Evolutionary conservation across 1,140 invertebrate species (phyloP).

Genomic region (Bombus sibiricus): DNA sequence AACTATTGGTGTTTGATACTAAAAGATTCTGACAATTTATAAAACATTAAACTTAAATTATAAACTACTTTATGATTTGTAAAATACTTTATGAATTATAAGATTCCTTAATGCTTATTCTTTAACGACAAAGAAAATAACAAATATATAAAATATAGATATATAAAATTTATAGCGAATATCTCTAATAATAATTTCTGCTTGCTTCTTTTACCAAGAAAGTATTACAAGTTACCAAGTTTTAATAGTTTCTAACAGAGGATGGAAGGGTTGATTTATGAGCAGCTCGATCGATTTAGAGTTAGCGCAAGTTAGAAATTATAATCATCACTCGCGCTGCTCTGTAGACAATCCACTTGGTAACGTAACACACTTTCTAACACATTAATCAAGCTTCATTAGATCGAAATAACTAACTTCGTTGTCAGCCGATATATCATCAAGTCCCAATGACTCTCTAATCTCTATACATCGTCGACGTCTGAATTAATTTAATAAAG

Average conservation of each 20-base stretch:
- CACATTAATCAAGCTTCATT: constrained; percentile 30
- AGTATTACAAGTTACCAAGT: not conserved
- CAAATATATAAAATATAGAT: too few relatives aligned
- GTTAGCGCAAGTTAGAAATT: not conserved
- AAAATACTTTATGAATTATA: too few relatives aligned
- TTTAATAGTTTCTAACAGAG: not conserved
- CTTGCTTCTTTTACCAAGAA: not conserved
- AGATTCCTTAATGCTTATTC: too few relatives aligned
- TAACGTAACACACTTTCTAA: constrained; percentile 19
- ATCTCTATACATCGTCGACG: not conserved
- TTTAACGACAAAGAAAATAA: too few relatives aligned
- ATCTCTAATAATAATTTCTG: not conserved
- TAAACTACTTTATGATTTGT: too few relatives aligned
- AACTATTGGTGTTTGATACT: too few relatives aligned
- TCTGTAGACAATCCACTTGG: not conserved
- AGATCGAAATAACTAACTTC: constrained; percentile 23
- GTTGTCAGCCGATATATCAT: constrained; percentile 21
- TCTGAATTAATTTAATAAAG: constrained; percentile 30
- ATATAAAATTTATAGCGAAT: too few relatives aligned
- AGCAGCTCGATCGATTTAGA: not conserved
- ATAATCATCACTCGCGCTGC: constrained; percentile 5
- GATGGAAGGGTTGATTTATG: not conserved
- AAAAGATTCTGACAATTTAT: too few relatives aligned
- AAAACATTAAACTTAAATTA: too few relatives aligned
- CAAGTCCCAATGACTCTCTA: constrained; percentile 13